A percentile compares a stretch with the other conserved stretches of the same genome.
phyloP scores from a whole-genome alignment of 1,140 invertebrate species.

The Nasonia longicornis region DNA sequence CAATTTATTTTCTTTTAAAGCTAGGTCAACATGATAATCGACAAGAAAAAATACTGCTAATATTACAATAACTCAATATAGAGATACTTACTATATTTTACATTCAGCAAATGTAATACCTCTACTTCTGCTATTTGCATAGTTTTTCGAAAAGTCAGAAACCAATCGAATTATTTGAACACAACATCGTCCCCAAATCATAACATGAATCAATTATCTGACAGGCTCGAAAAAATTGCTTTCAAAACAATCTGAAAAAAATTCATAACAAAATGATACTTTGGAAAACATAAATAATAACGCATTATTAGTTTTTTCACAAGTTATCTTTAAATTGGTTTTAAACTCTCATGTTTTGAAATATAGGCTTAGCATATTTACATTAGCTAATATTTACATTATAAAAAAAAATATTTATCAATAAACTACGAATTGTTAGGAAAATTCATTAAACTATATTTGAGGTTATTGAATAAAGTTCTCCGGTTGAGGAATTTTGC shows the following conservation, averaged over 20 bases:
- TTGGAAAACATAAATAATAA: background rate
- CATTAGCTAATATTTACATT: too few relatives aligned
- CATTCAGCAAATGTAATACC: constrained; percentile 22
- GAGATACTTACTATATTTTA: constrained; percentile 34
- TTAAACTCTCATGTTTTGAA: too few relatives aligned
- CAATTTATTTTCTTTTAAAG: background rate
- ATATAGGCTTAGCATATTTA: too few relatives aligned
- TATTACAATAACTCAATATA: background rate
- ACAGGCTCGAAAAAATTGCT: constrained; percentile 11
- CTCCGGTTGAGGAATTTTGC: too few relatives aligned
- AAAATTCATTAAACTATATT: too few relatives aligned
- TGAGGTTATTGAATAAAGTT: too few relatives aligned
- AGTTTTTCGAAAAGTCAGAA: constrained; percentile 39
- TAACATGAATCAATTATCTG: constrained; percentile 56
- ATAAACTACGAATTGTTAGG: too few relatives aligned
- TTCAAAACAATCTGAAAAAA: background rate
- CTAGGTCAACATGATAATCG: too few relatives aligned
- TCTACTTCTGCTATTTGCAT: constrained; percentile 32
- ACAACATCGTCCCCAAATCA: constrained; percentile 65
- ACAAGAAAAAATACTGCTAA: too few relatives aligned
- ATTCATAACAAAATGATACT: background rate
- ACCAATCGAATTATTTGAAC: constrained; percentile 40
- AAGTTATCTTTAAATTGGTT: background rate
- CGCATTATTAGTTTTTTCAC: background rate
- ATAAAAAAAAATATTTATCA: too few relatives aligned